Evolutionary conservation across 2,888 invertebrate species (phyloP), one percentile per base, ranked within the genome.

Genomic region (Erynnis tages): DNA sequence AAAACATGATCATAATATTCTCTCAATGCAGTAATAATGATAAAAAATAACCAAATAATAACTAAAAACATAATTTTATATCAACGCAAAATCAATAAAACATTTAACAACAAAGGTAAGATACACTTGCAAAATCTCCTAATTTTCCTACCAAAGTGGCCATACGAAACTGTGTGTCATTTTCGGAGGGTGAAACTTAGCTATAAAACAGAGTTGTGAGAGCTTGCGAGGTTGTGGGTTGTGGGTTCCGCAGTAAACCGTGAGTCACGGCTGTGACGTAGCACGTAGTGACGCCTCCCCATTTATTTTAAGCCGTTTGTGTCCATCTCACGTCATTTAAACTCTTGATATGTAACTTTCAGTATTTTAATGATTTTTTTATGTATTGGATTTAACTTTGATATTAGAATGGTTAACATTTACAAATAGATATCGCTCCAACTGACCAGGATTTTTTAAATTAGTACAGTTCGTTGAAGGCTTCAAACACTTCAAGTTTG

Each of bases 201-300:
- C 46, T 27, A 41, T 43, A 50, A 27, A 40, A 21, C 40, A 50
- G 41, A 11, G 49, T 35, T 27, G 32, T n/a, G n/a, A n/a, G n/a
- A n/a, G n/a, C n/a, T n/a, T n/a, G n/a, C n/a, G n/a, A n/a, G n/a
- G n/a, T n/a, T n/a, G n/a, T n/a, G 34, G 41, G 43, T 27, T 50
- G 49, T 50, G 41, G 34, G 49, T 41, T 48, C 25, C 43, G 35
- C 34, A 43, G 35, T 43, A 50, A 50, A 50, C 19, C 27, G 49
- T 50, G 34, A 50, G 49, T 50, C 49, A 50, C 34, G 41, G 49
- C 19, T 41, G 40, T 49, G 49, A 49, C 49, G 17, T 49, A 23
- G 49, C 40, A 32, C n/a, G 37, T 25, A 13, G 37, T 49, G 32
- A 49, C 40, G 49, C 40, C 40, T 49, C n/a, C n/a, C n/a, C n/a